These are phyloP conservation scores for Chrysocyon brachyurus DNA, from an alignment of 2,797 vertebrate species.

Conservation along the genomic window DNA sequence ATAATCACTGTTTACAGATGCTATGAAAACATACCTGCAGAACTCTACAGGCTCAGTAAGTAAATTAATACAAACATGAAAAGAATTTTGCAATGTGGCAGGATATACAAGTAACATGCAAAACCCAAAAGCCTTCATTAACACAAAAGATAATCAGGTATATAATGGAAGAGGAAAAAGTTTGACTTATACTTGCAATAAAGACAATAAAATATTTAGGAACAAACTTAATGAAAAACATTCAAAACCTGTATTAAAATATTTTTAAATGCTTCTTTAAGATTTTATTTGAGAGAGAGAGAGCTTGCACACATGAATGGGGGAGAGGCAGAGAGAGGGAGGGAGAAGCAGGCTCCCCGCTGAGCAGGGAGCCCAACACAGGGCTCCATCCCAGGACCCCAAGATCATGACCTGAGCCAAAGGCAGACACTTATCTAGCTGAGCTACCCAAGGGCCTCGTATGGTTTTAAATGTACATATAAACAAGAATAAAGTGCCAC, in stretches of 20 bases:
- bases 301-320: neutral
- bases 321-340: neutral
- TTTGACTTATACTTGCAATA: neutral
- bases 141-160: neutral
- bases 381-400: neutral
- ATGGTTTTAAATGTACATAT: neutral
- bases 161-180: neutral
- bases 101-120: neutral
- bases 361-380: neutral
- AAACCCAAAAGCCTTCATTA: neutral
- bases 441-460: neutral
- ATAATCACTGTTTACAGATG: neutral
- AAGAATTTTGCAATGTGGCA: neutral
- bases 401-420: neutral
- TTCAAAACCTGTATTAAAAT: neutral
- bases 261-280: neutral
- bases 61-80: neutral
- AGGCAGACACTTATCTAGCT: neutral
- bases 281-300: neutral
- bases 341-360: neutral
- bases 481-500: neutral
- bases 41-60: neutral
- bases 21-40: neutral
- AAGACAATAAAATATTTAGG: neutral
- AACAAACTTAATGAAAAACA: neutral